phyloP scores from a whole-genome alignment of 2,797 vertebrate species.

The Melanogrammus aeglefinus region DNA sequence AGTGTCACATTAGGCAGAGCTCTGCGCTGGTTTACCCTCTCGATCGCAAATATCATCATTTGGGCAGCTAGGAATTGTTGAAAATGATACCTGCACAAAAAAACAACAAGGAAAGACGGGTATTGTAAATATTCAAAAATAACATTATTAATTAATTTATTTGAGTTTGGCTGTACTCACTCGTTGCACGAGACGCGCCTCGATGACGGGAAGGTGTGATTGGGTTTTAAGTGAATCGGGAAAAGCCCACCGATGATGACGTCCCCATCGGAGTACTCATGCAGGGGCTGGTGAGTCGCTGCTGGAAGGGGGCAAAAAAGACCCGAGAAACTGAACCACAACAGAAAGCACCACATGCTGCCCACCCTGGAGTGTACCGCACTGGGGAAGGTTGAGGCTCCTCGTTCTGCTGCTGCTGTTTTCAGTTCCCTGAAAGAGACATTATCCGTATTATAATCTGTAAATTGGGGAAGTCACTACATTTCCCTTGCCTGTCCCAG shows the following conservation, averaged over 20 bases:
- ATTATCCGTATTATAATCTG: background rate
- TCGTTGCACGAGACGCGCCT: slow-evolving; percentile 12
- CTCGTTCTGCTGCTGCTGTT: background rate
- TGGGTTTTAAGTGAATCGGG: slow-evolving; percentile 37
- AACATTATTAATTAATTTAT: background rate
- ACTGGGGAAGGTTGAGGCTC: background rate
- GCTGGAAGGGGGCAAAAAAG: slow-evolving; percentile 1
- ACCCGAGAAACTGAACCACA: slow-evolving; percentile 16
- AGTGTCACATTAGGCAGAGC: slow-evolving; percentile 47
- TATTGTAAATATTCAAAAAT: background rate
- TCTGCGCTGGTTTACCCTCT: slow-evolving; percentile 41
- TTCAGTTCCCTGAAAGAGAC: slow-evolving; percentile 5
- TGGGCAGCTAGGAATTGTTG: slow-evolving; percentile 31
- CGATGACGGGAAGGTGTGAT: background rate
- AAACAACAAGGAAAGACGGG: background rate
- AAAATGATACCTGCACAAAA: slow-evolving; percentile 23
- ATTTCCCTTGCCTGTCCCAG: slow-evolving; percentile 42
- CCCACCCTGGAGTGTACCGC: background rate
- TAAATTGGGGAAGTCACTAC: slow-evolving; percentile 7
- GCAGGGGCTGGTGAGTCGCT: background rate
- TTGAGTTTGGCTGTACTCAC: slow-evolving; percentile 39
- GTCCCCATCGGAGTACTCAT: slow-evolving; percentile 41
- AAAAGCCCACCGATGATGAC: slow-evolving; percentile 65
- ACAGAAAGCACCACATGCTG: slow-evolving; percentile 39
- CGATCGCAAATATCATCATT: slow-evolving; percentile 53